These are phyloP conservation scores for Celastrina argiolus DNA, from an alignment of 2,888 invertebrate species.

Conservation along the genomic window DNA sequence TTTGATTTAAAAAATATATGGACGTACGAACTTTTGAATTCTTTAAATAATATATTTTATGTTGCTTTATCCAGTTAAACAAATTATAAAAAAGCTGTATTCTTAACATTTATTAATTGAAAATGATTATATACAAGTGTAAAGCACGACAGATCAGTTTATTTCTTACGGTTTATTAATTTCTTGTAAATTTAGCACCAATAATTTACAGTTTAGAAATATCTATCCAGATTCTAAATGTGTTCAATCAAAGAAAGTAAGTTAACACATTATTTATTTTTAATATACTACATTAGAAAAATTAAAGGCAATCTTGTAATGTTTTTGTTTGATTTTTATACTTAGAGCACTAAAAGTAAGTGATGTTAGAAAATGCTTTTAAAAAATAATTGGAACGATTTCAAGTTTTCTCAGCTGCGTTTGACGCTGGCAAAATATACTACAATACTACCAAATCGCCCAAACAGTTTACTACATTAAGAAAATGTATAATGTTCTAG, in stretches of 20 bases:
- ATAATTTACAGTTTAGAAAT: background rate
- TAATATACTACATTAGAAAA: too few relatives aligned
- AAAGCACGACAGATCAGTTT: background rate
- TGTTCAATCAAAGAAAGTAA: too few relatives aligned
- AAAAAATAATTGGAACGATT: constrained; percentile 37
- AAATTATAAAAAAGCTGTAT: background rate
- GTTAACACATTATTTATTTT: too few relatives aligned
- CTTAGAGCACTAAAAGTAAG: constrained; percentile 23
- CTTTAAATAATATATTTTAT: background rate
- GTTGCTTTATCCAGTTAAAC: background rate
- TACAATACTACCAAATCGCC: constrained; percentile 33
- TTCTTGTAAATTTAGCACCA: background rate
- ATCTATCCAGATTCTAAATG: too few relatives aligned
- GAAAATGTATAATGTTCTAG: background rate
- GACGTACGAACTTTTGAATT: background rate
- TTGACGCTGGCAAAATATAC: constrained; percentile 35
- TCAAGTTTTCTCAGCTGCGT: constrained; percentile 36
- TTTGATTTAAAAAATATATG: constrained; percentile 13
- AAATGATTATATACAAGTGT: background rate
- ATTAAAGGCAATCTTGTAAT: background rate
- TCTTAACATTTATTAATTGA: background rate
- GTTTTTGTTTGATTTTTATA: background rate
- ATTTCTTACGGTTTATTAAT: background rate
- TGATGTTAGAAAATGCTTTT: constrained; percentile 37
- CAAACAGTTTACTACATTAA: constrained; percentile 23